Percentiles rank a stretch among this genome's conserved stretches.
Conservation (phyloP, 2,113 vertebrate genomes). For the Martes martes region DNA sequence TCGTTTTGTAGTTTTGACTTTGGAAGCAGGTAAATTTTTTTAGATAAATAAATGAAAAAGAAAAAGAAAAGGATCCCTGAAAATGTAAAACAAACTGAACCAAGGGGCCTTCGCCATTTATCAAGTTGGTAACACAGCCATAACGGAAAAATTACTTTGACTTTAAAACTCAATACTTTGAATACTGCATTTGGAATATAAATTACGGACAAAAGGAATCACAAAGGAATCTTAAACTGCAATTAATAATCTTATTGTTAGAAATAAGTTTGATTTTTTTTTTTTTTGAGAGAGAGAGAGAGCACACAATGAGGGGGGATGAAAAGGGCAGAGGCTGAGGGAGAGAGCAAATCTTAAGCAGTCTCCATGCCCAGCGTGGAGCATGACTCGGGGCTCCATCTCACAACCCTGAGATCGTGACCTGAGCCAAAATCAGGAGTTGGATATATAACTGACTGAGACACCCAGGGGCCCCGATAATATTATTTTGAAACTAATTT, state of each 20-base stretch:
- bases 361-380: background rate
- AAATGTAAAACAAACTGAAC: background rate
- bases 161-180: background rate
- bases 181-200: background rate
- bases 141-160: background rate
- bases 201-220: background rate
- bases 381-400: fast-evolving
- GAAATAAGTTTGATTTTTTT: background rate
- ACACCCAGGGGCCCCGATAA: background rate
- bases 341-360: background rate
- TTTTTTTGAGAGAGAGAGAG: background rate
- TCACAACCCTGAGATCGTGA: background rate
- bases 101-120: background rate
- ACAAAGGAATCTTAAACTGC: background rate
- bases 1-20: background rate
- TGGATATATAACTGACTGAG: background rate
- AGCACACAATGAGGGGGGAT: background rate
- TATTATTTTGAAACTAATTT: background rate
- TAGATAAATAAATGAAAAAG: background rate
- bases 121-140: background rate
- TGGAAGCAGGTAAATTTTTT: background rate
- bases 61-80: background rate
- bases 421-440: background rate
- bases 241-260: background rate
- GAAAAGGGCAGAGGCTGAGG: background rate